A percentile compares a stretch with the other conserved stretches of the same genome.
phyloP scores from a whole-genome alignment of 2,797 vertebrate genomes.

The Microchirus variegatus region DNA sequence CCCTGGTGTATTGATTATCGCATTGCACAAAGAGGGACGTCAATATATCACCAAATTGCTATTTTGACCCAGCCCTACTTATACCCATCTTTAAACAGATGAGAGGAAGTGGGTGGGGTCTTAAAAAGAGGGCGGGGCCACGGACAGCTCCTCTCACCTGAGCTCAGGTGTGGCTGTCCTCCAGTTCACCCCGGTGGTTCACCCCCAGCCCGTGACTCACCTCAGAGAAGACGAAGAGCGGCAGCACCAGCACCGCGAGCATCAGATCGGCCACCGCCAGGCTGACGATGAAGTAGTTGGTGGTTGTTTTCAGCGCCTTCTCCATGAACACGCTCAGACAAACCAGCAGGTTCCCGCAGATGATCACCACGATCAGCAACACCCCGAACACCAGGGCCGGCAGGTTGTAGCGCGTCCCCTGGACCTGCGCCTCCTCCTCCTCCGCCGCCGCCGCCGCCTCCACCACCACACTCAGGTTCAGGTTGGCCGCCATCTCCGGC shows the following conservation, averaged over 20 bases:
- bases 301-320: slow-evolving; percentile 93
- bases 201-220: slow-evolving; percentile 80
- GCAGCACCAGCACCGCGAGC: slow-evolving; percentile 91
- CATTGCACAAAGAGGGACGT: no score
- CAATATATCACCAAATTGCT: no score
- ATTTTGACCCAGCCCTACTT: no score
- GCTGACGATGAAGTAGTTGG: slow-evolving; percentile 97
- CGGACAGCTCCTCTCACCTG: no score
- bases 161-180: no score
- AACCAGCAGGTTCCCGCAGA: slow-evolving; percentile 91
- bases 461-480: slow-evolving; percentile 44
- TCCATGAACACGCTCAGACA: slow-evolving; percentile 92
- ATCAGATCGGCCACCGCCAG: slow-evolving; percentile 92
- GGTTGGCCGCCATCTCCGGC: slow-evolving; percentile 78
- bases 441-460: neutral
- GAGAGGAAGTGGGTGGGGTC: no score
- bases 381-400: slow-evolving; percentile 85
- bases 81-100: no score
- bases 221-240: slow-evolving; percentile 93
- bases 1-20: no score
- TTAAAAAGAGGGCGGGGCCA: no score
- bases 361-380: slow-evolving; percentile 87
- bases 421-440: slow-evolving; percentile 69
- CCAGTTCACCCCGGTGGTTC: no score
- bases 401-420: slow-evolving; percentile 73